Percentiles rank a stretch among this genome's conserved stretches.
Conservation (phyloP, 2,113 vertebrate species). For the Brachyhypopomus gauderio region DNA sequence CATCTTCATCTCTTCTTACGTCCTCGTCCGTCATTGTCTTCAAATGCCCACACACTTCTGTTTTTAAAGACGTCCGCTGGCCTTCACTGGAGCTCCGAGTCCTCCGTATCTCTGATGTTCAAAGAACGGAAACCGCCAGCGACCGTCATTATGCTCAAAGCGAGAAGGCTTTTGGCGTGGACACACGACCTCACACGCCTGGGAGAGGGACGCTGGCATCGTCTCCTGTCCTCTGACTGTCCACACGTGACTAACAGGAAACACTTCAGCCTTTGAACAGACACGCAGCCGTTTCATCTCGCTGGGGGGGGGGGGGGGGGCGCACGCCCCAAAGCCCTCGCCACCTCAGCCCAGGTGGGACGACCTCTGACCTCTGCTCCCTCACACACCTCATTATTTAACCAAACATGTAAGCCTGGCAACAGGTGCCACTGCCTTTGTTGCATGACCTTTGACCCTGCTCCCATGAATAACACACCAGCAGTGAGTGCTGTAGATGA, state of each 20-base stretch:
- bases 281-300: slow-evolving; percentile 41
- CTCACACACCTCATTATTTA: slow-evolving; percentile 55
- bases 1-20: no score
- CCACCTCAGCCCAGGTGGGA: slow-evolving; percentile 51
- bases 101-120: slow-evolving; percentile 4
- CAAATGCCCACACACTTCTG: background rate
- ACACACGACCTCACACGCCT: background rate
- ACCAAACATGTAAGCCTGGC: slow-evolving; percentile 49
- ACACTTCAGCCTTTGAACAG: slow-evolving; percentile 48
- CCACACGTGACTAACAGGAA: slow-evolving; percentile 15
- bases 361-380: slow-evolving; percentile 51
- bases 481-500: slow-evolving; percentile 15
- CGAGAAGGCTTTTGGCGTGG: background rate
- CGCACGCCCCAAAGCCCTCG: slow-evolving; percentile 43
- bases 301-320: no score
- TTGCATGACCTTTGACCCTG: slow-evolving; percentile 48
- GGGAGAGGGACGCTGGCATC: background rate
- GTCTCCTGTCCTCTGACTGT: background rate
- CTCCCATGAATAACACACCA: slow-evolving; percentile 54
- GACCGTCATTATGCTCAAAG: slow-evolving; percentile 2
- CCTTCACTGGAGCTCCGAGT: background rate
- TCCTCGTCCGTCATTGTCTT: no score
- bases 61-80: background rate
- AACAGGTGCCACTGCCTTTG: slow-evolving; percentile 64
- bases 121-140: background rate